Evolutionary conservation across 1,140 invertebrate genomes (phyloP), one percentile per base, ranked within the genome.

Genomic region (Heliconius nattereri): DNA sequence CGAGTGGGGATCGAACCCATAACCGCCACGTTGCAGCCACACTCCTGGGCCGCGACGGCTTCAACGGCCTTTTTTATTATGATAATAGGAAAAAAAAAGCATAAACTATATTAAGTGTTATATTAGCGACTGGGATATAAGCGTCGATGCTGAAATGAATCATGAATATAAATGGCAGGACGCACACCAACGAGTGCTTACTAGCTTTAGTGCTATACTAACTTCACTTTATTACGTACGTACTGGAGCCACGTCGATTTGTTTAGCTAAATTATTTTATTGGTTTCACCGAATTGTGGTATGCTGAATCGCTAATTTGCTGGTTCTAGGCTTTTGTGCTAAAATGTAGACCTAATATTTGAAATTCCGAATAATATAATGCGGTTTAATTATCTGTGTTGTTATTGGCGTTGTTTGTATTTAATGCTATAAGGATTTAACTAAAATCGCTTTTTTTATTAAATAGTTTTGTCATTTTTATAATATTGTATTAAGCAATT

Each of bases 61-160:
- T 35, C 32, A 35, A 35, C 32, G 32, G 6, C 32, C 32, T 35
- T 29, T 29, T 35, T 35, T 35, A 45, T 45, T 45, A 45, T 45
- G 16, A 45, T 16, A 16, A 13, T 16, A 13, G 32, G 32, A 45
- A 45, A 45, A 1, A n/a, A 45, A 16, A 45, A 45, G 0, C 60
- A 23, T 0, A 57, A 57, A n/a, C 0, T 29, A 29, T 29, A 66
- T 66, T 66, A 91, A 92, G 90, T 91, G 88, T 88, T 91, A 90
- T 92, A 91, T 90, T 90, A 86, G 87, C 84, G 80, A 66, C 54
- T 86, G 82, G 81, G 87, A 89, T 88, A 90, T 93, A 66, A 66
- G 20, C 60, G 90, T 93, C 90, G 90, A 86, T 89, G 83, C 76
- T 79, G 78, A 83, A 89, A 91, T 92, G 90, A 92, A 93, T 93